Evolutionary conservation across 2,888 invertebrate species (phyloP).

Genomic region (Liodrosophila aerea): DNA sequence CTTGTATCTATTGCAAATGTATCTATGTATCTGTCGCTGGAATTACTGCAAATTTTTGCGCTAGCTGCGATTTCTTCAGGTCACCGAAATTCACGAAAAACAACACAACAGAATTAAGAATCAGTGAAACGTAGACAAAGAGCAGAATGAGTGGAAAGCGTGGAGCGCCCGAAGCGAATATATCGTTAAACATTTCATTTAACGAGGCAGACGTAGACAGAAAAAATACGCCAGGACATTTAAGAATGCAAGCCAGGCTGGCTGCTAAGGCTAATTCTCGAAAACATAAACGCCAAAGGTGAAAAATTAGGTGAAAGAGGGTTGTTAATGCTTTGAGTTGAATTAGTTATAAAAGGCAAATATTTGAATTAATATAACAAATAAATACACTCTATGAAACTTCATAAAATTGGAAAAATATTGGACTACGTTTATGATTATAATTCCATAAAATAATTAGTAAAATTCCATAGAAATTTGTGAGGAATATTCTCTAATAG

Average conservation of each 20-base stretch:
- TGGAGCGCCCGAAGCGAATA: constrained; percentile 66
- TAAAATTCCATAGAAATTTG: too few species aligned
- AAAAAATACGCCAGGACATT: constrained; percentile 26
- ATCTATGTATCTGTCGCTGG: constrained; percentile 14
- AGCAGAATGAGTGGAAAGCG: not conserved
- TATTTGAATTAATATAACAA: too few species aligned
- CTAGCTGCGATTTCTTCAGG: constrained; percentile 18
- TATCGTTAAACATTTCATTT: constrained; percentile 78
- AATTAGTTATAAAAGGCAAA: too few species aligned
- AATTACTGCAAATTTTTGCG: constrained; percentile 71
- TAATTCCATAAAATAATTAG: too few species aligned
- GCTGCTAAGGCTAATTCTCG: constrained; percentile 15
- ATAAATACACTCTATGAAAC: too few species aligned
- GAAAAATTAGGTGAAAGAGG: not conserved
- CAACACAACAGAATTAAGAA: constrained; percentile 30
- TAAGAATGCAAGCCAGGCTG: constrained; percentile 50
- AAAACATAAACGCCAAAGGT: not conserved
- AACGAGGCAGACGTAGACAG: constrained; percentile 64
- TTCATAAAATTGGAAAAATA: too few species aligned
- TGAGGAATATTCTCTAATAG: too few species aligned
- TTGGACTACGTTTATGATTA: too few species aligned
- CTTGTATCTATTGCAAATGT: constrained; percentile 15
- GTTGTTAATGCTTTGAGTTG: too few species aligned
- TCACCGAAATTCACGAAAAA: constrained; percentile 28
- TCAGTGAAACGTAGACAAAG: constrained; percentile 5